Evolutionary conservation across 2,888 invertebrate genomes (phyloP).

Genomic region (Macaria liturata): DNA sequence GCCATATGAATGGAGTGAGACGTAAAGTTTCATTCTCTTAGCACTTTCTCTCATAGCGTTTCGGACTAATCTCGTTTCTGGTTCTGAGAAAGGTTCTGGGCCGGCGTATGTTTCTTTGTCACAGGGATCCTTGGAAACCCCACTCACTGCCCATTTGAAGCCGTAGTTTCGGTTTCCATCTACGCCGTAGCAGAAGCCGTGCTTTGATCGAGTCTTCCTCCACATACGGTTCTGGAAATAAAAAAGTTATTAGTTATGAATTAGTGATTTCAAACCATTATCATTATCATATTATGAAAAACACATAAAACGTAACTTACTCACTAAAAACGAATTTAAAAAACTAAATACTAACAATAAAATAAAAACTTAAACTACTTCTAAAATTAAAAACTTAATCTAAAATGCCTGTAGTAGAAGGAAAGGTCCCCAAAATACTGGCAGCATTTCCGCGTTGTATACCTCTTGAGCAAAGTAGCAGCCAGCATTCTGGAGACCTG

Average conservation of each 20-base stretch:
- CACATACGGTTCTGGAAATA: slow-evolving; percentile 83
- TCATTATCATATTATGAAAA: too few relatives aligned
- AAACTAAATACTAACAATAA: too few relatives aligned
- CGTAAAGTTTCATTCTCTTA: slow-evolving; percentile 83
- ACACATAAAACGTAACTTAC: too few relatives aligned
- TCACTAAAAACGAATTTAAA: too few relatives aligned
- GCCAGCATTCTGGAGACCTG: too few relatives aligned
- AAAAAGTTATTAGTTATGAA: not conserved
- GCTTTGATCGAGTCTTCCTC: slow-evolving; percentile 84
- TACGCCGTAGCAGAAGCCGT: slow-evolving; percentile 80
- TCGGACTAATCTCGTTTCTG: slow-evolving; percentile 82
- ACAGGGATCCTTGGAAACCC: slow-evolving; percentile 86
- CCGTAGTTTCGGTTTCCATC: slow-evolving; percentile 89
- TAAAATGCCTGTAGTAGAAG: too few relatives aligned
- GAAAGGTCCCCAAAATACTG: too few relatives aligned
- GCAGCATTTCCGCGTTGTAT: too few relatives aligned
- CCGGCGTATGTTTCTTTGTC: slow-evolving; percentile 84
- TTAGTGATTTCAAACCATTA: not conserved
- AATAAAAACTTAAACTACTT: too few relatives aligned
- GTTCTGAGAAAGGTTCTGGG: slow-evolving; percentile 83
- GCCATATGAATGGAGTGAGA: slow-evolving; percentile 88
- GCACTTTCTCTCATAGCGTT: slow-evolving; percentile 77
- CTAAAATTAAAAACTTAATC: too few relatives aligned
- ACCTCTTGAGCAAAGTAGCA: too few relatives aligned
- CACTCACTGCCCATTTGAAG: slow-evolving; percentile 85